Conservation (phyloP, 35 echinoderm and acorn worm genomes). For the Diadema setosum region DNA sequence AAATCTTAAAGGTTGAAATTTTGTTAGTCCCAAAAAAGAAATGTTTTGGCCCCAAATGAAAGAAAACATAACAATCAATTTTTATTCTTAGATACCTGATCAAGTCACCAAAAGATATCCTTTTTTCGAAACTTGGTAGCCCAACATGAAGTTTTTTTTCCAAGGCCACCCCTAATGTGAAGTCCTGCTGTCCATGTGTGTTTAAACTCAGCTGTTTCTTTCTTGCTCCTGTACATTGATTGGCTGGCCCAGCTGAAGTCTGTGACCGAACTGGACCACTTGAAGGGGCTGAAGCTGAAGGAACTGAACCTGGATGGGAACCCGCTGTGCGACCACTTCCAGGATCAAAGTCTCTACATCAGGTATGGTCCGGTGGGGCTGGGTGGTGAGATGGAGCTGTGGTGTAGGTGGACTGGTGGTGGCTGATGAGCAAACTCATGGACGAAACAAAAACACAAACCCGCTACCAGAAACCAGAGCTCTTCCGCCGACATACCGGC, state of each 20-base stretch:
- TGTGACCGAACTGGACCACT: not conserved
- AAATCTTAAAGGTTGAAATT: too few species aligned
- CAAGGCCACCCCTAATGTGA: not conserved
- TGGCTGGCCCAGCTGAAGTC: slow-evolving; percentile 3
- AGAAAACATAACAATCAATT: not conserved
- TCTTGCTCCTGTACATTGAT: too few species aligned
- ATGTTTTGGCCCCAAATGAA: not conserved
- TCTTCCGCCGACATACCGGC: too few species aligned
- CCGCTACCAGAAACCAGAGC: too few species aligned
- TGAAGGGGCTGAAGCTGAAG: slow-evolving; percentile 40
- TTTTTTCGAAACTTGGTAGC: not conserved
- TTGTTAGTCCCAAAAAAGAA: too few species aligned
- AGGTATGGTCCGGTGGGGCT: not conserved
- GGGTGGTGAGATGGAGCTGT: not conserved
- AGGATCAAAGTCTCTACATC: slow-evolving; percentile 10
- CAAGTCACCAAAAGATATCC: not conserved
- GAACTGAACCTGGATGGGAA: slow-evolving; percentile 43
- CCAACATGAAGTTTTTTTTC: not conserved
- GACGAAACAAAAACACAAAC: too few species aligned
- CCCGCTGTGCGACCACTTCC: slow-evolving; percentile 18
- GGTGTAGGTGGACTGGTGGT: not conserved
- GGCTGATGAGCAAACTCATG: too few species aligned
- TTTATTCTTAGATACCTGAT: too few species aligned
- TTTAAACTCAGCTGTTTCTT: not conserved
- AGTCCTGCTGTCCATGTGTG: not conserved